These are phyloP conservation scores for Dallia pectoralis DNA, from an alignment of 2,797 vertebrate species.

Conservation along the genomic window DNA sequence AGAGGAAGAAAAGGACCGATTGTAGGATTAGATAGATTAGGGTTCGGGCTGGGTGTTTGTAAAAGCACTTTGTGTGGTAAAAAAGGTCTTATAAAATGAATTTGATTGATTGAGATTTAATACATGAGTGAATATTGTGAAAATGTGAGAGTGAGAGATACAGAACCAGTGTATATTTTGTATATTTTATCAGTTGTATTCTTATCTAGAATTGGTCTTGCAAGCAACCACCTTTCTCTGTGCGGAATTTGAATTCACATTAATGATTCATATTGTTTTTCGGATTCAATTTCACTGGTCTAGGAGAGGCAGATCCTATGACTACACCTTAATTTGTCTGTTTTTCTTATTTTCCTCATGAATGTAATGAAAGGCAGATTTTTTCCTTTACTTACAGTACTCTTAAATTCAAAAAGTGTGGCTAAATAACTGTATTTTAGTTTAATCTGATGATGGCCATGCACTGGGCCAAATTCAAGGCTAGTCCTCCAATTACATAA, in stretches of 20 bases:
- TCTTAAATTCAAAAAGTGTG: too few relatives aligned
- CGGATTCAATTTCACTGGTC: too few relatives aligned
- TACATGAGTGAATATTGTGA: neutral
- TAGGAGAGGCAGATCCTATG: neutral
- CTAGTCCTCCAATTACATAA: too few relatives aligned
- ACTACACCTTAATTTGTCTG: constrained; percentile 37
- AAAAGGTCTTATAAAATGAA: too few relatives aligned
- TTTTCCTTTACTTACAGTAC: too few relatives aligned
- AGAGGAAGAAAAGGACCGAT: constrained; percentile 35
- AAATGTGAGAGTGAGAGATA: neutral
- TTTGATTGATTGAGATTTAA: too few relatives aligned
- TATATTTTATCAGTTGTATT: neutral
- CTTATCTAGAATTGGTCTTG: neutral
- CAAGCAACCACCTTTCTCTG: neutral
- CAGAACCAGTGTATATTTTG: neutral
- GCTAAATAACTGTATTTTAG: too few relatives aligned
- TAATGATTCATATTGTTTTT: neutral
- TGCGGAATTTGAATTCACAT: neutral
- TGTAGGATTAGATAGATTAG: constrained; percentile 39
- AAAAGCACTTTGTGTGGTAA: too few relatives aligned
- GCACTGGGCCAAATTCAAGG: too few relatives aligned
- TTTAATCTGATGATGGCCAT: too few relatives aligned
- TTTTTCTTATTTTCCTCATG: constrained; percentile 27
- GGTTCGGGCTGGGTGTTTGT: too few relatives aligned
- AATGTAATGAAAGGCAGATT: neutral